Percentiles rank a stretch among this genome's conserved stretches.
These are phyloP conservation scores for Bombus difficillimus DNA, from an alignment of 1,140 invertebrate genomes.

Conservation along the genomic window DNA sequence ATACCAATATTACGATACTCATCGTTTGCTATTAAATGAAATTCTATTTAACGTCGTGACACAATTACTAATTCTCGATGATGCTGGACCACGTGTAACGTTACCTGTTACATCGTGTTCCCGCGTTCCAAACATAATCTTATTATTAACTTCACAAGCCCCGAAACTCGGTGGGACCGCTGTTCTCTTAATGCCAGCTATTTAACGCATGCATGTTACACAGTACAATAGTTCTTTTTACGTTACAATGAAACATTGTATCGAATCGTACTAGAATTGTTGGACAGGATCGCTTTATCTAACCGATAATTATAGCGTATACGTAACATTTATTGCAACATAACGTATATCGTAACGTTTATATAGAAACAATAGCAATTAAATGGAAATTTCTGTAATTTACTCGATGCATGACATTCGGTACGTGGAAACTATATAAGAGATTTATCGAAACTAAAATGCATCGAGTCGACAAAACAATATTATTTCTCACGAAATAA, in stretches of 20 bases:
- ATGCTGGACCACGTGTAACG: slow-evolving; percentile 2
- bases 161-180: slow-evolving; percentile 24
- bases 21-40: not conserved
- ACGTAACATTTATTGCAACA: no score
- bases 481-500: not conserved
- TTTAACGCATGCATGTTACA: not conserved
- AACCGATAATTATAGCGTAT: no score
- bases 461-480: not conserved
- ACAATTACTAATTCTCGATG: slow-evolving; percentile 22
- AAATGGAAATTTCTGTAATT: not conserved
- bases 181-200: not conserved
- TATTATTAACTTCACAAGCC: slow-evolving; percentile 38
- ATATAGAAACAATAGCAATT: not conserved
- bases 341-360: not conserved
- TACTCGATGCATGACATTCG: no score
- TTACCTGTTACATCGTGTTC: slow-evolving; percentile 37
- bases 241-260: not conserved
- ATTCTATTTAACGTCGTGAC: slow-evolving; percentile 17
- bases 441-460: not conserved
- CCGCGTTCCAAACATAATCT: slow-evolving; percentile 39
- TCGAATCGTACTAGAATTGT: not conserved
- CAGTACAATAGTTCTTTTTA: not conserved
- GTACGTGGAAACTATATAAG: no score
- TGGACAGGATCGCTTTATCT: slow-evolving; percentile 33
- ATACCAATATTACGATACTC: slow-evolving; percentile 18